phyloP scores from a whole-genome alignment of 2,113 vertebrate genomes.

The Tyrannus savana region DNA sequence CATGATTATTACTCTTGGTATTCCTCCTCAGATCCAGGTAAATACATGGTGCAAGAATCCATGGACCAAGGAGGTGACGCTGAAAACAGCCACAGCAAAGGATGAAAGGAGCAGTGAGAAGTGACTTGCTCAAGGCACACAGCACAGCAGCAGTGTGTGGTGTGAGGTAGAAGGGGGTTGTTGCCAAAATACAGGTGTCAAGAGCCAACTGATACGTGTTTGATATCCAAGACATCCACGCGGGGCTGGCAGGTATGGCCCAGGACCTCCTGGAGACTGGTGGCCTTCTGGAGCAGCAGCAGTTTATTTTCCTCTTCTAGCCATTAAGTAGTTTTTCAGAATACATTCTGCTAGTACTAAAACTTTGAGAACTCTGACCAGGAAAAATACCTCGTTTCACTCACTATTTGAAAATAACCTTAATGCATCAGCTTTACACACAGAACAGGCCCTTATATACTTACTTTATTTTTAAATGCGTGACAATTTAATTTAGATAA shows the following conservation, averaged over 20 bases:
- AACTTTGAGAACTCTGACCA: background rate
- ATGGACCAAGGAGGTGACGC: background rate
- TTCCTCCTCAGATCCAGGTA: background rate
- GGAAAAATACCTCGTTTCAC: background rate
- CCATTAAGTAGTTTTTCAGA: background rate
- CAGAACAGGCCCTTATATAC: background rate
- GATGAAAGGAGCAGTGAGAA: conserved; percentile 11
- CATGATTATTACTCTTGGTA: background rate
- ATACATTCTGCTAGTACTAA: background rate
- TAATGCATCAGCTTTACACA: background rate
- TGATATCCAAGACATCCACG: background rate
- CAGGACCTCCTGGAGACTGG: background rate
- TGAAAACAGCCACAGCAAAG: background rate
- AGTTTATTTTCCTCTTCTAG: background rate
- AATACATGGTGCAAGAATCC: background rate
- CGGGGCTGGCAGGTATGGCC: background rate
- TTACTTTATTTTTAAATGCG: background rate
- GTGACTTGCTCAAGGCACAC: background rate
- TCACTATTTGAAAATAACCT: background rate
- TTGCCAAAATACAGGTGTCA: background rate
- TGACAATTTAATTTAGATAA: background rate
- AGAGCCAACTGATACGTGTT: background rate
- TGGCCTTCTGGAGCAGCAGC: background rate
- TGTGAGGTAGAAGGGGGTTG: background rate
- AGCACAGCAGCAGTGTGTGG: background rate